Evolutionary conservation across 1,140 invertebrate genomes (phyloP), one percentile per base, ranked within the genome.

Genomic region (Rhagoletis zephyria): DNA sequence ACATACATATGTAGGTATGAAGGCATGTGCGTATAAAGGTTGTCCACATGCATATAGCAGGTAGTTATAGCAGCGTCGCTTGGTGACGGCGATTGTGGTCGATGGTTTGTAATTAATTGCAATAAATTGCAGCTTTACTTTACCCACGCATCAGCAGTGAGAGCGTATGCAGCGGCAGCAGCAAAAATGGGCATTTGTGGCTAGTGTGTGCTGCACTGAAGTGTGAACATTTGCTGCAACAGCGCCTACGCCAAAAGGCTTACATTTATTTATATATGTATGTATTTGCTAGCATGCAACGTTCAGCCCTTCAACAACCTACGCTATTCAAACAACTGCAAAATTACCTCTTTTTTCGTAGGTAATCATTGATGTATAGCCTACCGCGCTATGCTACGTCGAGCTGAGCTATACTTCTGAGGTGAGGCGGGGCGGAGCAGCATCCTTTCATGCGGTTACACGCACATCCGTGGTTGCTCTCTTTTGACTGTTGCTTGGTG

Each of bases 41-140:
- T n/a, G n/a, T n/a, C n/a, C n/a, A n/a, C n/a, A n/a, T n/a, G n/a
- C n/a, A n/a, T n/a, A n/a, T n/a, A n/a, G n/a, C n/a, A n/a, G n/a
- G n/a, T 81, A 56, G 74, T 16, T 81, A 48, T 81, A 56, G 67
- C 40, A 19, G 51, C n/a, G 42, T 81, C 74, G 51, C 5, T 30
- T 81, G 74, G 48, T 81, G 48, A 81, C 74, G 74, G 51, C 45
- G 74, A 56, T 81, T 81, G 74, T 81, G 74, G 74, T 81, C 74
- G 74, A 81, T 81, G 74, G 74, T 81, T 56, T 81, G 74, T 81
- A 81, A 81, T 81, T 81, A 81, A 81, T 81, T 81, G 51, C 74
- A 81, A 81, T 59, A 81, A 81, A 81, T 81, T 81, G 74, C 74
- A 81, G 74, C 74, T 81, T 81, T 81, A 81, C 74, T 81, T 81